Percentiles rank a stretch among this genome's conserved stretches.
These are phyloP conservation scores for Elephas maximus DNA, from an alignment of 2,113 vertebrate species.

Conservation along the genomic window DNA sequence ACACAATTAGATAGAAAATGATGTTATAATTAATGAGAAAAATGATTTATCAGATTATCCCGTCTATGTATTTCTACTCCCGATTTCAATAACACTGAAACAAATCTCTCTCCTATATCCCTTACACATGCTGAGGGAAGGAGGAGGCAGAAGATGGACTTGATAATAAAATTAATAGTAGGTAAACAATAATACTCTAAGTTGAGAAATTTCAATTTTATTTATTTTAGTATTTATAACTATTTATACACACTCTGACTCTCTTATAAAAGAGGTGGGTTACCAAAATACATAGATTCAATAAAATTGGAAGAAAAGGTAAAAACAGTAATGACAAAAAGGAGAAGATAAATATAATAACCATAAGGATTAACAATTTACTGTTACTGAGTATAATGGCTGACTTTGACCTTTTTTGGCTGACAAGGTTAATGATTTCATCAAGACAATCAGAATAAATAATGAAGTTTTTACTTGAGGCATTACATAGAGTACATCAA, in stretches of 20 bases:
- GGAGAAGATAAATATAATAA: conserved; percentile 4
- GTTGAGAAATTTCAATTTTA: conserved; percentile 42
- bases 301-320: not conserved
- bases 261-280: conserved; percentile 19
- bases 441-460: not conserved
- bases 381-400: not conserved
- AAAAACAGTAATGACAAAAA: conserved; percentile 34
- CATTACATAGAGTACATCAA: conserved; percentile 6
- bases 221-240: conserved; percentile 9
- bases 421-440: not conserved
- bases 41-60: conserved; percentile 27
- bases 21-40: conserved; percentile 13
- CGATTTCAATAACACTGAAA: not conserved
- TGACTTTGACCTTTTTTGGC: not conserved
- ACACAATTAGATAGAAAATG: not conserved
- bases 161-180: not conserved
- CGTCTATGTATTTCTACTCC: not conserved
- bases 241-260: conserved; percentile 21
- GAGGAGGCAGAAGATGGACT: not conserved
- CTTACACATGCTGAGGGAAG: not conserved
- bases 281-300: conserved; percentile 29
- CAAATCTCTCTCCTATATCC: not conserved
- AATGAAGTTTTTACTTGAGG: not conserved
- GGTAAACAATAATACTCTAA: conserved; percentile 11
- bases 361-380: not conserved